Conservation (phyloP, 2,888 invertebrate genomes). For the Apodemia mormo region DNA sequence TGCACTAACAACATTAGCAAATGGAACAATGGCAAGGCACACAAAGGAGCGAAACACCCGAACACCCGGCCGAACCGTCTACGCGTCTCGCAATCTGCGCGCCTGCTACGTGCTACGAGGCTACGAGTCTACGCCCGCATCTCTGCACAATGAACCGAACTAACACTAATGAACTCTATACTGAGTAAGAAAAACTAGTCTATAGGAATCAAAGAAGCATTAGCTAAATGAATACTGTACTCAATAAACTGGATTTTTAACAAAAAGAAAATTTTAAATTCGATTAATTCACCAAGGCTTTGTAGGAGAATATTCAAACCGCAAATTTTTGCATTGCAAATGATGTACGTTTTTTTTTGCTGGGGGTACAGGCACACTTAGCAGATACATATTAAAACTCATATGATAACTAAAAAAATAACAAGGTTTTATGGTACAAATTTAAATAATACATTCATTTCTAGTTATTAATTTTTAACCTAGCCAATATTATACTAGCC, state of each 20-base stretch:
- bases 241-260: neutral
- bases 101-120: slow-evolving; percentile 37
- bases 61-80: slow-evolving; percentile 56
- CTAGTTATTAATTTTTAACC: no score
- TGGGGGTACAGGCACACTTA: no score
- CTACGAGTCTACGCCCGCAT: slow-evolving; percentile 40
- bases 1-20: slow-evolving; percentile 80
- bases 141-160: slow-evolving; percentile 39
- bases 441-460: no score
- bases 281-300: no score
- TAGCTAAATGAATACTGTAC: slow-evolving; percentile 30
- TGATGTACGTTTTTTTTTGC: no score
- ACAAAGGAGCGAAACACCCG: slow-evolving; percentile 69
- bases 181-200: slow-evolving; percentile 35
- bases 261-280: neutral
- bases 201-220: slow-evolving; percentile 38
- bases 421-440: no score
- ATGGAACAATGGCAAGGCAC: slow-evolving; percentile 70
- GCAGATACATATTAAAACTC: no score
- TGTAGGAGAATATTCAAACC: no score
- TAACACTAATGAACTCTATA: slow-evolving; percentile 43
- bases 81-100: slow-evolving; percentile 15
- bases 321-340: no score
- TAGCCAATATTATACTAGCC: no score
- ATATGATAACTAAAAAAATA: no score